Percentiles rank a stretch among this genome's conserved stretches.
These are phyloP conservation scores for Dasypogon diadema DNA, from an alignment of 2,888 invertebrate genomes.

Conservation along the genomic window DNA sequence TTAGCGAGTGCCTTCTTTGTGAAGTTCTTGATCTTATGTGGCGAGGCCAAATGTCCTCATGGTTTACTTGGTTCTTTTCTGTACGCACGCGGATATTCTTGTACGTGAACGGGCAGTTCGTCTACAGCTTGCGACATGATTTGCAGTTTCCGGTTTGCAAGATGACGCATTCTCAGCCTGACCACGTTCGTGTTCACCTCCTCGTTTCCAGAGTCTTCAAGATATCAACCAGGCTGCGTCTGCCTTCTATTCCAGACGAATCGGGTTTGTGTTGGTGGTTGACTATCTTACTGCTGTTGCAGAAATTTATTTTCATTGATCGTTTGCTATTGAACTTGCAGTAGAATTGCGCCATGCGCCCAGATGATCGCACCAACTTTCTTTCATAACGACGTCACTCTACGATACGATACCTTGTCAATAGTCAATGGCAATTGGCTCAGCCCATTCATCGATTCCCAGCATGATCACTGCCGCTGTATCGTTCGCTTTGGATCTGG, in stretches of 20 bases:
- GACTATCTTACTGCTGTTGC: background rate
- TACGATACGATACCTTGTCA: no score
- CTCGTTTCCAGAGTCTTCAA: background rate
- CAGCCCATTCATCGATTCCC: constrained; percentile 11
- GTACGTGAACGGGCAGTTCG: constrained; percentile 5
- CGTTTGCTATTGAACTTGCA: constrained; percentile 28
- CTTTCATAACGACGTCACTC: background rate
- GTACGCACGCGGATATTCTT: background rate
- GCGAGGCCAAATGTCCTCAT: background rate
- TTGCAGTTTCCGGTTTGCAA: constrained; percentile 47
- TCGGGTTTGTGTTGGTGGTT: background rate
- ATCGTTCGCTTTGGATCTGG: background rate
- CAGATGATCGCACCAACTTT: background rate
- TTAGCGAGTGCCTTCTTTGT: background rate
- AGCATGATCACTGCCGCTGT: background rate
- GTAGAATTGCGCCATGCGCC: background rate
- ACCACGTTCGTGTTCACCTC: constrained; percentile 9
- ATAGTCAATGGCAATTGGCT: background rate
- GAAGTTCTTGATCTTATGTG: background rate
- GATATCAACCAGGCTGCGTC: background rate
- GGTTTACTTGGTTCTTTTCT: background rate
- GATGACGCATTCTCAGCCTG: constrained; percentile 28
- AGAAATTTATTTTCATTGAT: constrained; percentile 28
- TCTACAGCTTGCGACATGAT: constrained; percentile 16
- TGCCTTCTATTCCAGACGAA: background rate